Evolutionary conservation across 2,888 invertebrate genomes (phyloP).

Genomic region (Agriopis aurantiaria): DNA sequence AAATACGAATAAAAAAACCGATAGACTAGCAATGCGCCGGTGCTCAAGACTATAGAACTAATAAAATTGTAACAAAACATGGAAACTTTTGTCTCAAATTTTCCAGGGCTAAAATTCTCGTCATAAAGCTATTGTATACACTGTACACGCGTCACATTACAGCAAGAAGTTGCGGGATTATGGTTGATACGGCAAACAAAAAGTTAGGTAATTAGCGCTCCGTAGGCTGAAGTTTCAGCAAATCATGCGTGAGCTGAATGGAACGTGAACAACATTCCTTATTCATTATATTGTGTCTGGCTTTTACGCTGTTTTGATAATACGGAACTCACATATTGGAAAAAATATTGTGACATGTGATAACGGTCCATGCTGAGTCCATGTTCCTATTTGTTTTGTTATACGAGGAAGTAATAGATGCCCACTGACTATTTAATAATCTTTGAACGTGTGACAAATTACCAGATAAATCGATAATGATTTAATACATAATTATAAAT

Average conservation of each 20-base stretch:
- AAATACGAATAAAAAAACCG: no score
- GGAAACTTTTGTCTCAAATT: slow-evolving; percentile 13
- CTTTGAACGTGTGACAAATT: no score
- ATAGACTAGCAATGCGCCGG: no score
- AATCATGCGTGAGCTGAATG: slow-evolving; percentile 58
- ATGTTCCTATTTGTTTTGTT: not conserved
- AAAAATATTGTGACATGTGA: slow-evolving; percentile 8
- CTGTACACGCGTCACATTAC: slow-evolving; percentile 47
- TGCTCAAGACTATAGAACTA: not conserved
- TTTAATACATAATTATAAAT: no score
- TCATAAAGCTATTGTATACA: slow-evolving; percentile 31
- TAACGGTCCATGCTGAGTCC: not conserved
- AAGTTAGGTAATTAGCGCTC: slow-evolving; percentile 72
- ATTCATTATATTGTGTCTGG: slow-evolving; percentile 35
- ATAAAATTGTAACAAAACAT: not conserved
- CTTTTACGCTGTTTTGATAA: slow-evolving; percentile 20
- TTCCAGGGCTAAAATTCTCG: slow-evolving; percentile 6
- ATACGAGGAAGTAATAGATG: no score
- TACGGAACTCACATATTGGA: slow-evolving; percentile 24
- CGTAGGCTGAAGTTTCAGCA: slow-evolving; percentile 56
- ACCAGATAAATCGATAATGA: no score
- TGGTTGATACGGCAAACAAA: slow-evolving; percentile 59
- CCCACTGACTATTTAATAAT: no score
- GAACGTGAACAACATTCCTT: slow-evolving; percentile 43
- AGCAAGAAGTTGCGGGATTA: slow-evolving; percentile 54